phyloP scores from a whole-genome alignment of 1,140 invertebrate species.

The Steinernema khuongi region DNA sequence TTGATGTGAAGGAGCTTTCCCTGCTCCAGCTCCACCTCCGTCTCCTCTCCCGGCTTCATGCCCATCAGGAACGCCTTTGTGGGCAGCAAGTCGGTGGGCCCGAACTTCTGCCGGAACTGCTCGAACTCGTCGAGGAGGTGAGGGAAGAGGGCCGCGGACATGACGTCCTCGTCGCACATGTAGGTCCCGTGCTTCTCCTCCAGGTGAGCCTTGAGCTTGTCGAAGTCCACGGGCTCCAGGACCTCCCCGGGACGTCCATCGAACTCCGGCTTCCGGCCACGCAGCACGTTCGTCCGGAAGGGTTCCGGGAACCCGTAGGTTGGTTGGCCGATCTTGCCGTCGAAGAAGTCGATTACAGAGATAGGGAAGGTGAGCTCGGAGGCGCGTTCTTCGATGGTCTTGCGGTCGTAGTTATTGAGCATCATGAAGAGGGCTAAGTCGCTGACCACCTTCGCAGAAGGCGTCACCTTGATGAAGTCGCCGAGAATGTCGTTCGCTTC shows the following conservation, averaged over 20 bases:
- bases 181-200: constrained; percentile 69
- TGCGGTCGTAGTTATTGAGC: constrained; percentile 85
- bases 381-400: constrained; percentile 67
- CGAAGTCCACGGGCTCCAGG: constrained; percentile 80
- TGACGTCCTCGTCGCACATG: constrained; percentile 72
- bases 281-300: constrained; percentile 69
- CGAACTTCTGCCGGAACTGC: constrained; percentile 77
- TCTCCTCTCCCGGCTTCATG: constrained; percentile 89
- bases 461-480: constrained; percentile 95
- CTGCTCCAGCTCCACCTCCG: constrained; percentile 79
- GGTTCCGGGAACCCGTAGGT: constrained; percentile 94
- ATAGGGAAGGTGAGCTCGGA: constrained; percentile 95
- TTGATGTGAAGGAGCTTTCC: constrained; percentile 93
- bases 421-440: constrained; percentile 99
- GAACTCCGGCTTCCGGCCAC: constrained; percentile 75
- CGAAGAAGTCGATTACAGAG: constrained; percentile 91
- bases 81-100: constrained; percentile 88
- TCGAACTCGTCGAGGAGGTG: constrained; percentile 87
- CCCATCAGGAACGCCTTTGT: constrained; percentile 91
- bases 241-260: constrained; percentile 80
- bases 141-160: constrained; percentile 92
- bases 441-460: constrained; percentile 95
- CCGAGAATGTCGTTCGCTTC: constrained; percentile 90
- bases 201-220: constrained; percentile 72
- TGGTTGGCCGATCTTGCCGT: constrained; percentile 88